phyloP scores from a whole-genome alignment of 2,888 invertebrate genomes.

The Drosophila borealis region DNA sequence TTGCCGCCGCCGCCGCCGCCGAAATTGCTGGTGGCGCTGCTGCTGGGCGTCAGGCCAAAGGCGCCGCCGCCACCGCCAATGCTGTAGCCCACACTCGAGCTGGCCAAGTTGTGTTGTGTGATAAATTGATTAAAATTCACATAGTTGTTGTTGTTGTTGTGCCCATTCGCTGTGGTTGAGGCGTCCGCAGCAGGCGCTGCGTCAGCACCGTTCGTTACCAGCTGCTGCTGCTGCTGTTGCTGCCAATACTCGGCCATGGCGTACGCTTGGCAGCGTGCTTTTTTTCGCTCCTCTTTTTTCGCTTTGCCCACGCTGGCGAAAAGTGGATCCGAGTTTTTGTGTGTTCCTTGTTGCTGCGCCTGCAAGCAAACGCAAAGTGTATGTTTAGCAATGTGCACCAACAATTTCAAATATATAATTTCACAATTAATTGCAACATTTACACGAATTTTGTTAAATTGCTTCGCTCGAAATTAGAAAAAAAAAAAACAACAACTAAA shows the following conservation, averaged over 20 bases:
- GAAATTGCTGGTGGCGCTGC: slow-evolving; percentile 12
- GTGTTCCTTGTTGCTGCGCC: slow-evolving; percentile 17
- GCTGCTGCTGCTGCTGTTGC: slow-evolving; percentile 26
- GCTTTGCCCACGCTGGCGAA: slow-evolving; percentile 53
- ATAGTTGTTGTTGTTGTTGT: slow-evolving; percentile 80
- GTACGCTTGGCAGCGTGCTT: slow-evolving; percentile 35
- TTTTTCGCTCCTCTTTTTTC: slow-evolving; percentile 51
- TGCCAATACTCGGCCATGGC: slow-evolving; percentile 72
- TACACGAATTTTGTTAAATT: slow-evolving; percentile 54
- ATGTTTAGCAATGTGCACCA: neutral
- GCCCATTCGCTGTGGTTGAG: slow-evolving; percentile 3
- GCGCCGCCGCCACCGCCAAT: slow-evolving; percentile 52
- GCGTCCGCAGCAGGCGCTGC: slow-evolving; percentile 22
- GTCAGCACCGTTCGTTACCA: slow-evolving; percentile 33
- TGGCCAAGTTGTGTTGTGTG: slow-evolving; percentile 82
- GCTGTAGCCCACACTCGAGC: slow-evolving; percentile 29
- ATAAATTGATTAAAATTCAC: slow-evolving; percentile 85
- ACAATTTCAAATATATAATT: slow-evolving; percentile 31
- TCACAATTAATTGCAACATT: slow-evolving; percentile 57
- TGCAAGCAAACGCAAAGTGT: slow-evolving; percentile 32
- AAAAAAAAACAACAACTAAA: slow-evolving; percentile 49
- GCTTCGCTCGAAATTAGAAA: slow-evolving; percentile 30
- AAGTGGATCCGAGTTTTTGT: slow-evolving; percentile 48
- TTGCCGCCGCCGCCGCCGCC: slow-evolving; percentile 18
- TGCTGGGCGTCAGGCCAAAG: slow-evolving; percentile 37